Evolutionary conservation across 2,797 vertebrate species (phyloP).

Genomic region (Bradypodion ventrale): DNA sequence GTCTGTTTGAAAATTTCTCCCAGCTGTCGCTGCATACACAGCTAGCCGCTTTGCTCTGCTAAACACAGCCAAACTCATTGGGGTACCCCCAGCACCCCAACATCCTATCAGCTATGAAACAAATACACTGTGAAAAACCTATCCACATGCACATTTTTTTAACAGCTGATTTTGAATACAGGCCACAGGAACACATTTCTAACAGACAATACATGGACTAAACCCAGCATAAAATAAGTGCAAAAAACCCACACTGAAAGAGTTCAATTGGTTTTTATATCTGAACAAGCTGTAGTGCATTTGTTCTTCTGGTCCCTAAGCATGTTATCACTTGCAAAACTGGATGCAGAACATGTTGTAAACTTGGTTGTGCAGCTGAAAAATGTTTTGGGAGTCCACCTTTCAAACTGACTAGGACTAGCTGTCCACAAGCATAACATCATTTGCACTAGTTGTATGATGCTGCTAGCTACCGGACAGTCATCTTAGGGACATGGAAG

Average conservation of each 20-base stretch:
- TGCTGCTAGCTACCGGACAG: background rate
- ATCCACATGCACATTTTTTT: background rate
- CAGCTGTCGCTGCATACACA: too few relatives aligned
- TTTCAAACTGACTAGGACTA: background rate
- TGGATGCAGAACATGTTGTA: background rate
- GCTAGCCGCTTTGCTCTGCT: too few relatives aligned
- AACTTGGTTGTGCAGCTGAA: background rate
- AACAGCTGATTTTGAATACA: background rate
- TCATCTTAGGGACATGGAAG: too few relatives aligned
- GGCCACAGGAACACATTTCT: background rate
- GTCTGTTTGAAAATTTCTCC: too few relatives aligned
- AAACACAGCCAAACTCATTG: too few relatives aligned
- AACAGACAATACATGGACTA: background rate
- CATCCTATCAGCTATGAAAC: constrained; percentile 25
- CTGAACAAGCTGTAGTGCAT: background rate
- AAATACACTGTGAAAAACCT: background rate
- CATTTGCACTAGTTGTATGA: background rate
- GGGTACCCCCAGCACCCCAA: too few relatives aligned
- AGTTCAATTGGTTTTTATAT: background rate
- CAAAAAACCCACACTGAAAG: background rate
- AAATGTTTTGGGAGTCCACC: background rate
- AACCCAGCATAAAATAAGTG: background rate
- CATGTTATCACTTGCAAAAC: background rate
- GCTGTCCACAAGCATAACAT: background rate
- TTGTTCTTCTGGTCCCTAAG: background rate